Conservation (phyloP, 1,140 invertebrate genomes). For the Diabrotica undecimpunctata region DNA sequence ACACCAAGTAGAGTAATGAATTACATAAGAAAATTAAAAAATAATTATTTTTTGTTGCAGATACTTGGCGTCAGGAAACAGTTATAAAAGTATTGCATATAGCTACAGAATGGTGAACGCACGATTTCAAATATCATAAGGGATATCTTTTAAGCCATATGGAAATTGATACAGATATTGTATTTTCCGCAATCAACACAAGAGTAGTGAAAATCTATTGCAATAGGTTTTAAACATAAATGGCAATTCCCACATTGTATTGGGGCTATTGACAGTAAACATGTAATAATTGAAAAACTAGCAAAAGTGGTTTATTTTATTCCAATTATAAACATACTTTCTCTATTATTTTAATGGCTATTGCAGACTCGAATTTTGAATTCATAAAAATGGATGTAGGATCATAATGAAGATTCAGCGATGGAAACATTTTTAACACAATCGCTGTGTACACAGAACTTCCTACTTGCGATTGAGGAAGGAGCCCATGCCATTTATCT, state of each 20-base stretch:
- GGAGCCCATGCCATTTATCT: too few relatives aligned
- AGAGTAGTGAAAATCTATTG: slow-evolving; percentile 33
- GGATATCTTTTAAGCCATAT: too few relatives aligned
- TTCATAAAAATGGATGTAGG: slow-evolving; percentile 34
- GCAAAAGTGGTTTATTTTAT: slow-evolving; percentile 41
- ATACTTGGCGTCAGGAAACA: too few relatives aligned
- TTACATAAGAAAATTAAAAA: too few relatives aligned
- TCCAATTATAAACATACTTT: slow-evolving; percentile 48
- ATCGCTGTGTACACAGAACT: too few relatives aligned
- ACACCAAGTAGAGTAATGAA: too few relatives aligned
- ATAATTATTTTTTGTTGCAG: too few relatives aligned
- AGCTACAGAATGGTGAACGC: too few relatives aligned
- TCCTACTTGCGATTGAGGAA: too few relatives aligned
- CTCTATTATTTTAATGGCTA: slow-evolving; percentile 46
- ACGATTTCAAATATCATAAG: too few relatives aligned
- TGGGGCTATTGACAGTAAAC: slow-evolving; percentile 52
- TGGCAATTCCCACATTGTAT: slow-evolving; percentile 48
- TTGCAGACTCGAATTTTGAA: slow-evolving; percentile 45
- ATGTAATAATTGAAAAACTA: slow-evolving; percentile 46
- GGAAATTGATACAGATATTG: slow-evolving; percentile 29
- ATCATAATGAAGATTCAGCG: slow-evolving; percentile 20
- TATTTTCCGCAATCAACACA: slow-evolving; percentile 24
- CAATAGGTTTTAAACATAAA: slow-evolving; percentile 31
- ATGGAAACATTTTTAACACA: slow-evolving; percentile 17
- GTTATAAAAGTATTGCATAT: too few relatives aligned